Conservation (phyloP, 2,888 invertebrate genomes). For the Sipha maydis region DNA sequence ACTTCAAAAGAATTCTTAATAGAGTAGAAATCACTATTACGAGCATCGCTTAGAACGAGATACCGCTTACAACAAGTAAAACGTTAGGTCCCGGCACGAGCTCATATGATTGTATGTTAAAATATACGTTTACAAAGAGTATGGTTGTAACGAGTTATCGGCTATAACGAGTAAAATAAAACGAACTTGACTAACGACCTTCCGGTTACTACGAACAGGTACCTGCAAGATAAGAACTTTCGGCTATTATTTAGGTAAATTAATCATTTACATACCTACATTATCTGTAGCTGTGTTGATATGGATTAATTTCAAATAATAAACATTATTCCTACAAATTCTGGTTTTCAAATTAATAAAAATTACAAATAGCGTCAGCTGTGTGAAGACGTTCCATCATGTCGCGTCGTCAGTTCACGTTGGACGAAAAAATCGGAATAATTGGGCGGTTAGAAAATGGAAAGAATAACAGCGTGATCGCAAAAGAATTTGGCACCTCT, state of each 20-base stretch:
- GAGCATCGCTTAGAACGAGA: background rate
- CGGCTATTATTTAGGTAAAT: background rate
- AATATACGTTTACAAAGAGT: background rate
- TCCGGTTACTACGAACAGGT: background rate
- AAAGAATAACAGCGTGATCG: too few relatives aligned
- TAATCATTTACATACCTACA: background rate
- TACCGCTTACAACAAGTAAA: constrained; percentile 1
- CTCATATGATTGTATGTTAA: constrained; percentile 7
- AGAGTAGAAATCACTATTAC: background rate
- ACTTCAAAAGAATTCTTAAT: too few relatives aligned
- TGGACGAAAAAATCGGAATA: too few relatives aligned
- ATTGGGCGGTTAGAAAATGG: too few relatives aligned
- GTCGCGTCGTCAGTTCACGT: too few relatives aligned
- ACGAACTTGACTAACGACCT: background rate
- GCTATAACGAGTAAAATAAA: background rate
- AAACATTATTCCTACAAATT: background rate
- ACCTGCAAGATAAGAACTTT: background rate
- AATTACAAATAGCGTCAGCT: background rate
- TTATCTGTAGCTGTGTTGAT: background rate
- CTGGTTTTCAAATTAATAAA: constrained; percentile 19
- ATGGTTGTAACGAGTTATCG: background rate
- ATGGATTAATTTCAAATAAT: too few relatives aligned
- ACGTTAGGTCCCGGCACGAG: background rate
- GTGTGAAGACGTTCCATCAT: constrained; percentile 1
- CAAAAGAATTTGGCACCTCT: too few relatives aligned